These are phyloP conservation scores for Diuraphis noxia DNA, from an alignment of 1,140 invertebrate genomes.

Conservation along the genomic window DNA sequence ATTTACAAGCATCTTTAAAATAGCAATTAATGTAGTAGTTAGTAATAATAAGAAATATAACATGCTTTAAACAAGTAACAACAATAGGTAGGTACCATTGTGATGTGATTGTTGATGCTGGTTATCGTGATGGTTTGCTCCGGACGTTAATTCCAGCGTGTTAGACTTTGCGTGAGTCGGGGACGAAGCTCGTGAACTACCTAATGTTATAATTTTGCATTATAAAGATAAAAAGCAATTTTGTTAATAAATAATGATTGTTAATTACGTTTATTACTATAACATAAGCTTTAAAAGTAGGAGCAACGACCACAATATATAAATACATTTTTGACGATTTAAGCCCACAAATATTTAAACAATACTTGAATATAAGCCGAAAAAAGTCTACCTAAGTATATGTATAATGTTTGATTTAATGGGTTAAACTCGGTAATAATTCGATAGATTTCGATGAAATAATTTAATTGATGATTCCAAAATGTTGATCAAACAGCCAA, in stretches of 20 bases:
- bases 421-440: background rate
- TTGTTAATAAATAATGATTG: slow-evolving; percentile 7
- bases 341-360: background rate
- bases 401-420: background rate
- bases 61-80: slow-evolving; percentile 12
- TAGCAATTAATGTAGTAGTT: background rate
- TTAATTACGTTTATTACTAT: background rate
- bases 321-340: background rate
- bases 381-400: background rate
- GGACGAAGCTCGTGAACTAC: slow-evolving; percentile 72
- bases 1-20: background rate
- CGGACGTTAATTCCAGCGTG: slow-evolving; percentile 42
- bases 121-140: slow-evolving; percentile 52
- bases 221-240: background rate
- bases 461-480: background rate
- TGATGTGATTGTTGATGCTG: slow-evolving; percentile 45
- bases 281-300: background rate
- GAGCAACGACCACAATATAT: background rate
- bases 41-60: background rate
- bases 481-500: background rate
- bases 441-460: background rate
- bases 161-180: slow-evolving; percentile 65
- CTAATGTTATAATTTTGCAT: slow-evolving; percentile 57
- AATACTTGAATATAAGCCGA: background rate
- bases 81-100: slow-evolving; percentile 42